Evolutionary conservation across 2,113 vertebrate species (phyloP), one percentile per base, ranked within the genome.

Genomic region (Alligator mississippiensis): DNA sequence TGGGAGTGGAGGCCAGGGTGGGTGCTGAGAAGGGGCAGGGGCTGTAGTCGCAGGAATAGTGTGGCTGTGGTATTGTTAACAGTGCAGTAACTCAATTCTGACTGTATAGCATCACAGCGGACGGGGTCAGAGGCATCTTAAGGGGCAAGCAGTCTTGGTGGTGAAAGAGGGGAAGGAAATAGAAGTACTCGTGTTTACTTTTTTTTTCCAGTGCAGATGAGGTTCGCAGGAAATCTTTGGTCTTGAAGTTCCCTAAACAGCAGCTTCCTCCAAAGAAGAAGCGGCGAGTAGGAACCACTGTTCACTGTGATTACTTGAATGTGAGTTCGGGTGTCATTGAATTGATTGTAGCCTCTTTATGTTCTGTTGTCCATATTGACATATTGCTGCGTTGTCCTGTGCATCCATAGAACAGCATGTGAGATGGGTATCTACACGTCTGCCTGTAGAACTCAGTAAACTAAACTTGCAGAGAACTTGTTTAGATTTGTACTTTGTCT

Each of bases 191-290:
- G 83, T 25, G 54, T 96, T 82, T 92, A 47, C 3, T 70, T 90
- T 97, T 90, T 97, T 75, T 96, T 60, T 90, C 22, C 94, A 99
- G 99, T 87, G 99, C 99, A 8, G 99, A 99, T 97, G 99, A 99
- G 66, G 99, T 99, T 86, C 98, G 99, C 85, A 98, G 99, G 96
- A 99, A 99, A 92, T 99, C 99, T 47, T 97, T 99, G 96, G 99
- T 99, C 75, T 98, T 99, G 89, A 99, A 99, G 97, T 99, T 99
- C 94, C 99, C 99, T 84, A 99, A 99, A 94, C 99, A 99, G 90
- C 99, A 99, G 96, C 99, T 99, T 78, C 99, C 99, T 81, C 99
- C 97, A 1, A 99, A 99, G 97, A 99, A 99, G 98, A 99, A 99
- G 95, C 98, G 99, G 22, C 98, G 99, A 3, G 99, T 99, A 2